Evolutionary conservation across 1,140 invertebrate genomes (phyloP), one percentile per base, ranked within the genome.

Genomic region (Monomorium pharaonis): DNA sequence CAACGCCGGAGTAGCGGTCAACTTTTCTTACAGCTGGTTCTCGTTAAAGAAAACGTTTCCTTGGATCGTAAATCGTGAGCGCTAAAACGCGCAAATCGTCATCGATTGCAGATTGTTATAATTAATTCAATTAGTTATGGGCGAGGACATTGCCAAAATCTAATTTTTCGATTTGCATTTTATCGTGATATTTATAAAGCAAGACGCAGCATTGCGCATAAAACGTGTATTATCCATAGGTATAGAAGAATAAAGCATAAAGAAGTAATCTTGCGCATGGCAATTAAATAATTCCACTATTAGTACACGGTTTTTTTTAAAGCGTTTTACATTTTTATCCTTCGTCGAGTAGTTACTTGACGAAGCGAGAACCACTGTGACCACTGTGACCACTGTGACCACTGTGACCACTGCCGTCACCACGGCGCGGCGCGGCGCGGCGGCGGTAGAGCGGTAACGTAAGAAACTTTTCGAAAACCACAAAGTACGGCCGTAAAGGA

Each of bases 401-500:
- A 30, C 58, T n/a, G n/a, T n/a, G 67, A 74, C 67, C 67, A 74
- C 37, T 24, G 33, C 51, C 37, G 47, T 33, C 49, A 67, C 63
- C 30, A 30, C 58, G 56, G 3, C 49, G 49, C 4, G 24, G 37
- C 33, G 33, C 37, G 37, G 37, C 37, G 37, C 37, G 37, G 24
- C 75, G 44, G 75, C 33, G 74, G 81, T 30, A 37, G 27, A 60
- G 49, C 75, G 47, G 75, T 74, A 80, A 85, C 83, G 86, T 72
- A 75, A 90, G 90, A 88, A 93, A 93, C 89, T 94, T 93, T 93
- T 91, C 84, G 85, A 92, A 94, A 94, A 94, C 92, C 93, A 87
- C 93, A 93, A 93, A 93, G 91, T 93, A 92, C 88, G 89, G 84
- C 89, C 91, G 92, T 93, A 93, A 94, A 93, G 58, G 77, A 90